Conservation (phyloP, 2,113 vertebrate species). For the Murina feae region DNA sequence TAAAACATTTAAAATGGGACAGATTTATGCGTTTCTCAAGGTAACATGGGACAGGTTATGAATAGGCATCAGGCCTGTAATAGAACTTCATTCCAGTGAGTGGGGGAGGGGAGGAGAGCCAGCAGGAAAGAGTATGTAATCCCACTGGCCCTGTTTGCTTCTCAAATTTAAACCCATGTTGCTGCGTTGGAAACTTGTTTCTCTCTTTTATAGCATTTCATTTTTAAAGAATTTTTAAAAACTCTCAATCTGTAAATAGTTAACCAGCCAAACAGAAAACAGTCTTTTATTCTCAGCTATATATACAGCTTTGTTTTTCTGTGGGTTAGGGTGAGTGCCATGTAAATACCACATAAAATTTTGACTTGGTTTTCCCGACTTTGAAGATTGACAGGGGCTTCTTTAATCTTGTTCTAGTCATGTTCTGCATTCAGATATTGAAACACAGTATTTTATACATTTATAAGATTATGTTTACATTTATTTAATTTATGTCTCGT, state of each 20-base stretch:
- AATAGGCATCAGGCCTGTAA: not conserved
- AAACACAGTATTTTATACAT: conserved; percentile 68
- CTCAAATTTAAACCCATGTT: conserved; percentile 40
- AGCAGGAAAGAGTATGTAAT: not conserved
- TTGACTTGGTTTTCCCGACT: not conserved
- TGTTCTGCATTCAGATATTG: conserved; percentile 48
- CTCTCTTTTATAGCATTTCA: conserved; percentile 54
- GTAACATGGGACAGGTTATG: not conserved
- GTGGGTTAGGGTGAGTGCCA: not conserved
- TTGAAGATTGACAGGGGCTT: not conserved
- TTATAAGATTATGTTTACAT: conserved; percentile 82
- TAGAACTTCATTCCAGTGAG: not conserved
- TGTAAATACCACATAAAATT: not conserved
- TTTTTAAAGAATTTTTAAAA: conserved; percentile 7
- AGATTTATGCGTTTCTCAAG: conserved; percentile 21
- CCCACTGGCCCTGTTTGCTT: not conserved
- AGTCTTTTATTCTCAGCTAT: conserved; percentile 28
- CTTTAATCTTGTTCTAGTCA: conserved; percentile 10
- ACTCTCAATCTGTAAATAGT: conserved; percentile 47
- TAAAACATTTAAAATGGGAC: conserved; percentile 23
- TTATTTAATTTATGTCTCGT: conserved; percentile 82
- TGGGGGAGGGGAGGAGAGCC: not conserved
- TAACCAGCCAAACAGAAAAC: not conserved
- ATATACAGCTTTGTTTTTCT: conserved; percentile 44
- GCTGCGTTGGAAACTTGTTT: conserved; percentile 46